A percentile compares a stretch with the other conserved stretches of the same genome.
These are phyloP conservation scores for Monochamus alternatus DNA, from an alignment of 2,888 invertebrate genomes.

Conservation along the genomic window DNA sequence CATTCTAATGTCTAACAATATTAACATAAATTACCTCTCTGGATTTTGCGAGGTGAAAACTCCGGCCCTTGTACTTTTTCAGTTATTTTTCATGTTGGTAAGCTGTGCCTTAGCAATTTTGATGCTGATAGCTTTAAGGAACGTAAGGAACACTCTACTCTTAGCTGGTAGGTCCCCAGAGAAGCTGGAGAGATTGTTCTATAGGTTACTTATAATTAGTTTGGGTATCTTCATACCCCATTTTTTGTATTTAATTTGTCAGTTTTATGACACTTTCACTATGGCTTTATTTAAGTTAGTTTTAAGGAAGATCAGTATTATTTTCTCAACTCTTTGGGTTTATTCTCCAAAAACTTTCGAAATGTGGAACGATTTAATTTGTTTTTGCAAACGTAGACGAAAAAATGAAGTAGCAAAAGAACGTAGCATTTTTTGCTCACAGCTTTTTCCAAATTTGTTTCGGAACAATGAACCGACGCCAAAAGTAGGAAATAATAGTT, in stretches of 20 bases:
- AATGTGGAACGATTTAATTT: conserved; percentile 64
- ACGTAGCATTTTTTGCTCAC: conserved; percentile 33
- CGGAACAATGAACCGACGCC: conserved; percentile 34
- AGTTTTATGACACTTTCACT: conserved; percentile 61
- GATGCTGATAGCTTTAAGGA: conserved; percentile 84
- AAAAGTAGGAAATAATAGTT: conserved; percentile 22
- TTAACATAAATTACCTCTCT: conserved; percentile 85
- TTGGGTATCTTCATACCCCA: conserved; percentile 84
- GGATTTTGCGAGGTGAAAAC: conserved; percentile 84
- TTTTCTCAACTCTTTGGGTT: conserved; percentile 65
- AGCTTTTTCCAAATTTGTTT: conserved; percentile 46
- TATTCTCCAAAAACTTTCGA: conserved; percentile 66
- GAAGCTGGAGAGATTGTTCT: conserved; percentile 79
- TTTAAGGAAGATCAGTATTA: conserved; percentile 61
- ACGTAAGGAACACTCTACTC: conserved; percentile 78
- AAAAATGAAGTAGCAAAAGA: conserved; percentile 38
- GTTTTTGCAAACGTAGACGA: conserved; percentile 46
- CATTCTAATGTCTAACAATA: conserved; percentile 84
- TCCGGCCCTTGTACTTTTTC: conserved; percentile 57
- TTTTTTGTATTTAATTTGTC: conserved; percentile 80
- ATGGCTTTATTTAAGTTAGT: conserved; percentile 60
- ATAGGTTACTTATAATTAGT: conserved; percentile 85
- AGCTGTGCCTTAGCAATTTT: conserved; percentile 83
- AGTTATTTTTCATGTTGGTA: conserved; percentile 68
- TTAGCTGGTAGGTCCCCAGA: conserved; percentile 74